A percentile compares a stretch with the other conserved stretches of the same genome.
These are phyloP conservation scores for Pao palembangensis DNA, from an alignment of 2,113 vertebrate genomes.

Conservation along the genomic window DNA sequence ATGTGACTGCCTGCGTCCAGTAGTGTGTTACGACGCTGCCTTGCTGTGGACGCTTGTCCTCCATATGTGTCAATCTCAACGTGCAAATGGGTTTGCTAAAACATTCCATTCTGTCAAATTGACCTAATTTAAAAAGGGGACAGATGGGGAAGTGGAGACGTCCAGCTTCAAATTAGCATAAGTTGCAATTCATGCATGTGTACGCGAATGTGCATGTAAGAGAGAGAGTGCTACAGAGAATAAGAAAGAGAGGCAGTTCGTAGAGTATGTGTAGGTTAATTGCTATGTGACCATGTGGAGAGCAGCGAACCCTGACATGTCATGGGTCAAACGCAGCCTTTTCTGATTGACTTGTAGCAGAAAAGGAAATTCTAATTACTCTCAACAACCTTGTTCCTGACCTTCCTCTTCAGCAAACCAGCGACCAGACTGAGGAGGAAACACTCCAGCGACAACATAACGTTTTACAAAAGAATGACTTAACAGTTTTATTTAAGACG, in stretches of 20 bases:
- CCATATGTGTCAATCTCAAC: constrained; percentile 6
- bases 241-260: constrained; percentile 16
- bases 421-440: no score
- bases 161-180: constrained; percentile 26
- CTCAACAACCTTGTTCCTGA: constrained; percentile 42
- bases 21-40: no score
- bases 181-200: constrained; percentile 20
- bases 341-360: constrained; percentile 47
- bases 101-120: constrained; percentile 29
- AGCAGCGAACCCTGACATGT: constrained; percentile 44
- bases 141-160: constrained; percentile 26
- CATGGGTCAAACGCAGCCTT: constrained; percentile 19
- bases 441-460: no score
- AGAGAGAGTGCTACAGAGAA: background rate
- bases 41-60: background rate
- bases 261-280: constrained; percentile 48
- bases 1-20: no score
- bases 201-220: background rate
- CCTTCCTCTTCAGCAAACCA: constrained; percentile 41
- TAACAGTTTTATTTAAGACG: no score
- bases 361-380: constrained; percentile 50
- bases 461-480: no score
- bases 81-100: constrained; percentile 36
- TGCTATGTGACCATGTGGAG: constrained; percentile 54
- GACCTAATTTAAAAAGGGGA: constrained; percentile 24